Base-by-base conservation (phyloP, 30 jellyfish, hydroid and myxozoan species). In the Cassiopea xamachana region DNA sequence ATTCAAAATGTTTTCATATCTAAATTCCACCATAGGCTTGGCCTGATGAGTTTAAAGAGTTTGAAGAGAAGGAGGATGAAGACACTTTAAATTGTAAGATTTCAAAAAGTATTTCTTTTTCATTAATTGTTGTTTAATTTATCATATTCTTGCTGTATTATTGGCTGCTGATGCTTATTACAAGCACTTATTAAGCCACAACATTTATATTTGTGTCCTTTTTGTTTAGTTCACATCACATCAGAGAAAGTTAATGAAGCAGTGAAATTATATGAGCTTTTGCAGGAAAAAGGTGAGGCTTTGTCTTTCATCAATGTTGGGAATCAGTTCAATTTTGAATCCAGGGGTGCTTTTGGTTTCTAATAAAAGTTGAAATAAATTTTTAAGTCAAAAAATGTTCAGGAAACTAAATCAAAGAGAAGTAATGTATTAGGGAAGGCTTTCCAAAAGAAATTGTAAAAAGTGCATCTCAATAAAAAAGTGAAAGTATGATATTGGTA, bases 41-140 rank as follows among this genome's bases (percentile, higher is more conserved):
- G 94, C 94, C 94, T 59, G 94, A 87, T 62, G 94, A 87, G 48
- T 87, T 67, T 77, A 60, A 76, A 1, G 58, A 27, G 50, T 87
- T 87, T 69, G 85, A 76, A 43, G 94, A 87, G 77, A 69, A 74
- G 76, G 94, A 87, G 49, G 89, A 87, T 59, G 94, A 87, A 79
- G 79, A 61, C 17, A 87, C 94, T 2, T 73, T 87, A 7, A 75
- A 87, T 27, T 76, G 94, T 87, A 48, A 59, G 94, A 3, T 45
- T 6, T 1, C 0, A 6, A 55, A 55, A 3, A 55, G 7, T 6
- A 55, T 6, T 55, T 55, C 12, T 7, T 1, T 62, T 2, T 44
- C 51, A 9, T 10, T 55, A 55, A 55, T 3, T 3, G 0, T 55
- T 3, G 7, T 55, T 55, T 55, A 10, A 55, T 55, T 27, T 27